Evolutionary conservation across 2,888 invertebrate species (phyloP).

Genomic region (Leptopilina myrica): DNA sequence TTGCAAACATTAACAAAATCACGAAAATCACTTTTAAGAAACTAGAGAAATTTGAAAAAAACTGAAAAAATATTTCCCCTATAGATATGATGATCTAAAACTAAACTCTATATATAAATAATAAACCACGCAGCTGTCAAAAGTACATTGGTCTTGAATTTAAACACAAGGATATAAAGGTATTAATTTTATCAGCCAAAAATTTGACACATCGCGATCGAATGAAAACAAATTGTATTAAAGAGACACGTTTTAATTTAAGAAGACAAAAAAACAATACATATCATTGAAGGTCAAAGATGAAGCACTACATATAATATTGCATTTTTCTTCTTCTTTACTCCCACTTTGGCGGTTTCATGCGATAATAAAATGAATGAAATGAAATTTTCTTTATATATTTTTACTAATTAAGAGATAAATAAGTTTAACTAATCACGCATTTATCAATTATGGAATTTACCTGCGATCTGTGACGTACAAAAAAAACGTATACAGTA

Average conservation of each 20-base stretch:
- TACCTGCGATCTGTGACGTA: conserved; percentile 56
- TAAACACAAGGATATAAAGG: background rate
- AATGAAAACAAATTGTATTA: conserved; percentile 61
- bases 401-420: background rate
- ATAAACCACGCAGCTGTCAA: conserved; percentile 41
- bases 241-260: background rate
- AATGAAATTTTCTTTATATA: background rate
- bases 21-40: background rate
- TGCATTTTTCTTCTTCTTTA: conserved; percentile 39
- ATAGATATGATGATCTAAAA: too few species aligned
- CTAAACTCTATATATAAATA: background rate
- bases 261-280: conserved; percentile 22
- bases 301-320: conserved; percentile 40
- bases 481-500: conserved; percentile 62
- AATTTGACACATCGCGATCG: conserved; percentile 64
- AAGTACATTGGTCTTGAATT: conserved; percentile 10
- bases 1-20: conserved; percentile 47
- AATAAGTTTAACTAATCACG: background rate
- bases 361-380: conserved; percentile 12
- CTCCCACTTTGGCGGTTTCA: background rate
- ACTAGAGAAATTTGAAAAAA: background rate
- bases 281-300: conserved; percentile 61
- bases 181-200: conserved; percentile 34
- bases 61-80: too few species aligned
- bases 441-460: conserved; percentile 51